phyloP scores from a whole-genome alignment of 2,113 vertebrate species.

The Cottus gobio region DNA sequence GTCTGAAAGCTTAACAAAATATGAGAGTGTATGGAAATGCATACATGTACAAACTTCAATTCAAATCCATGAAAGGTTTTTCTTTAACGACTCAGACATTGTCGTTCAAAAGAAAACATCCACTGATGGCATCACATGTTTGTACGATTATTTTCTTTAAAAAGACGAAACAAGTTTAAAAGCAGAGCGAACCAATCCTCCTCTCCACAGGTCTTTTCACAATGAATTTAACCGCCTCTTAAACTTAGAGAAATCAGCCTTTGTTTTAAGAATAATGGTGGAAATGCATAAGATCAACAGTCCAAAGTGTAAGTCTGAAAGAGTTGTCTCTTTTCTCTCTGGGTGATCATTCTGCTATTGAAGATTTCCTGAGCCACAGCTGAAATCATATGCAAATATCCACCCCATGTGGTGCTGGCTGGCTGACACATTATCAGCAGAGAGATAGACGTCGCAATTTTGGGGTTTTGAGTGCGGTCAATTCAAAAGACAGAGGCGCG shows the following conservation, averaged over 20 bases:
- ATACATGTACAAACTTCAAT: constrained; percentile 7
- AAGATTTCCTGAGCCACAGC: constrained; percentile 74
- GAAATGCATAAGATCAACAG: constrained; percentile 44
- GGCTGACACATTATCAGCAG: constrained; percentile 80
- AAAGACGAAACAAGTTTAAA: constrained; percentile 11
- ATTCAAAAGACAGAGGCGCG: constrained; percentile 75
- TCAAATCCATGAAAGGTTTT: constrained; percentile 14
- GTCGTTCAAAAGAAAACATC: constrained; percentile 21
- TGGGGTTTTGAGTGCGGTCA: constrained; percentile 64
- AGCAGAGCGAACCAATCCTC: constrained; percentile 15
- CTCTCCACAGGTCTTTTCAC: constrained; percentile 34
- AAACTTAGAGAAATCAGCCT: constrained; percentile 63
- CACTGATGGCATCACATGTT: not conserved
- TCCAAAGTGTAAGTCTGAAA: constrained; percentile 54
- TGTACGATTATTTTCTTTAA: not conserved
- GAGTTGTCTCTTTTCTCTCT: constrained; percentile 64
- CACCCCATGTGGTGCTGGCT: constrained; percentile 73
- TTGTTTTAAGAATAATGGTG: constrained; percentile 53
- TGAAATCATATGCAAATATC: constrained; percentile 82
- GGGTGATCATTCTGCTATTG: constrained; percentile 78
- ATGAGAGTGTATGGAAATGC: not conserved
- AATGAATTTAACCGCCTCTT: constrained; percentile 40
- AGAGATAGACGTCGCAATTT: constrained; percentile 74
- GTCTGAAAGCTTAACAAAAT: constrained; percentile 20
- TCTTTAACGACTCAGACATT: constrained; percentile 3